phyloP scores from a whole-genome alignment of 2,797 vertebrate species.

The Sebastes iracundus region DNA sequence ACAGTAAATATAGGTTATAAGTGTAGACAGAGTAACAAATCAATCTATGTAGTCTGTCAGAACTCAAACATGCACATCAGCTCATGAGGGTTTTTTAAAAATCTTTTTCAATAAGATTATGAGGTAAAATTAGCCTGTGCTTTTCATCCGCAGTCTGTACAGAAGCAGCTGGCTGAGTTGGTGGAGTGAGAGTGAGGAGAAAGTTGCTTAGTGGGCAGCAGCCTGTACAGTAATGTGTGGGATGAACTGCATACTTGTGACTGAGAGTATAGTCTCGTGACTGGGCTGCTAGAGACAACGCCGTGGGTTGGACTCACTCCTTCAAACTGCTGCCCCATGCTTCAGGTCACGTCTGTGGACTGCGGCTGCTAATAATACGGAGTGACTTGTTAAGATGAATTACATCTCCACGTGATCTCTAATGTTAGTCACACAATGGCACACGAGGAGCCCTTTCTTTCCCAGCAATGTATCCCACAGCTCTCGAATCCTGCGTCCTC shows the following conservation, averaged over 20 bases:
- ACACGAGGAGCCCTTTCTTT: constrained; percentile 20
- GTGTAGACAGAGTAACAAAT: constrained; percentile 9
- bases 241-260: constrained; percentile 49
- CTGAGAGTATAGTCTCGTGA: constrained; percentile 53
- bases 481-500: constrained; percentile 27
- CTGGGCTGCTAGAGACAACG: constrained; percentile 9
- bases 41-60: background rate
- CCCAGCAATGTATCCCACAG: constrained; percentile 5
- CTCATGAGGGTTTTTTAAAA: background rate
- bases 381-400: constrained; percentile 43
- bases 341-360: constrained; percentile 15
- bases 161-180: constrained; percentile 43
- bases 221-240: constrained; percentile 57
- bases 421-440: constrained; percentile 39
- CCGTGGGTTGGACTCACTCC: constrained; percentile 28
- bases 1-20: background rate
- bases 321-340: constrained; percentile 2
- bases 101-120: background rate
- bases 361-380: constrained; percentile 16
- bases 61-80: background rate
- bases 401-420: constrained; percentile 32
- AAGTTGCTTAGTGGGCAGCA: constrained; percentile 42
- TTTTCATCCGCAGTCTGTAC: background rate
- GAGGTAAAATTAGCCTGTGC: constrained; percentile 1
- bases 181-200: constrained; percentile 51